These are phyloP conservation scores for Pilophorus perplexus DNA, from an alignment of 2,888 invertebrate genomes.

Conservation along the genomic window DNA sequence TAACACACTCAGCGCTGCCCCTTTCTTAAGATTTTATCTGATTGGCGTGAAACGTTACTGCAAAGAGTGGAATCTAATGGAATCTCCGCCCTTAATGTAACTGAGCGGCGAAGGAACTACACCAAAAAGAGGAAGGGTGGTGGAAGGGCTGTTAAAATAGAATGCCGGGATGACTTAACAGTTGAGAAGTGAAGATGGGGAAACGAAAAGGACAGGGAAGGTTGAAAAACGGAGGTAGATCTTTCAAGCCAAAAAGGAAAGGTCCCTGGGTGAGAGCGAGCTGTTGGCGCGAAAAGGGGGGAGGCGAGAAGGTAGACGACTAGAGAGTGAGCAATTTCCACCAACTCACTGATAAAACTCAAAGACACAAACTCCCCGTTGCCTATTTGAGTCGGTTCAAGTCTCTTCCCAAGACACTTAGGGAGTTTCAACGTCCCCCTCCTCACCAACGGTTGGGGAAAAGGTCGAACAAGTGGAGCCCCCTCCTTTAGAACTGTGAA, in stretches of 20 bases:
- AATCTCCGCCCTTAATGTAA: too few relatives aligned
- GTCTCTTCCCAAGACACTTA: constrained; percentile 21
- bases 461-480: too few relatives aligned
- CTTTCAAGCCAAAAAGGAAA: too few relatives aligned
- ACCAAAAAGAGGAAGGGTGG: too few relatives aligned
- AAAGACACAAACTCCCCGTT: constrained; percentile 23
- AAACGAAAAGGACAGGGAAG: constrained; percentile 1
- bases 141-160: neutral
- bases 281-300: neutral
- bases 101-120: too few relatives aligned
- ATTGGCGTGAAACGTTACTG: too few relatives aligned
- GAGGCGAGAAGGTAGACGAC: neutral
- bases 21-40: too few relatives aligned
- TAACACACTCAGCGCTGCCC: too few relatives aligned
- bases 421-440: constrained; percentile 10
- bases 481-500: neutral
- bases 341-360: constrained; percentile 33
- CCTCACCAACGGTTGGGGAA: neutral
- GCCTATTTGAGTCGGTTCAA: constrained; percentile 38
- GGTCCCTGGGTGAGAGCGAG: neutral
- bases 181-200: constrained; percentile 15
- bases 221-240: constrained; percentile 6
- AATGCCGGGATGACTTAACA: neutral
- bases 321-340: constrained; percentile 29
- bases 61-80: too few relatives aligned